Conservation (phyloP, 2,113 vertebrate species). For the Dromas ardeola region DNA sequence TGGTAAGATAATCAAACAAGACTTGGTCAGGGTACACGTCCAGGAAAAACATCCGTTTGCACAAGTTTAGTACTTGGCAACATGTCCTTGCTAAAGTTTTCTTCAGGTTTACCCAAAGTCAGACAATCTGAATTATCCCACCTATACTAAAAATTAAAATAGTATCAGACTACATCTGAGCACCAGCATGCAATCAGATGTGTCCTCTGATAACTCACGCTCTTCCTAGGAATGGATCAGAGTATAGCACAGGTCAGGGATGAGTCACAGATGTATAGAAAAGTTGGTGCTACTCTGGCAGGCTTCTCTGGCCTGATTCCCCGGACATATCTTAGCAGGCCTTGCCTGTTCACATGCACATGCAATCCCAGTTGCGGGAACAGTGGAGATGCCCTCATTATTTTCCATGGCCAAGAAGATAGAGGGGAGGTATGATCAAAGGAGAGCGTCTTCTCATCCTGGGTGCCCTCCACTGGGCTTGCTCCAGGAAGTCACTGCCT, state of each 20-base stretch:
- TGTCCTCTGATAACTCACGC: not conserved
- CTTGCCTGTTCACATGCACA: not conserved
- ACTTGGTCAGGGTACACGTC: not conserved
- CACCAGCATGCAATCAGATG: not conserved
- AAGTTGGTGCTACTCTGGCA: not conserved
- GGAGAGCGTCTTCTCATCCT: not conserved
- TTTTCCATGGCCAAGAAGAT: not conserved
- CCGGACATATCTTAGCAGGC: not conserved
- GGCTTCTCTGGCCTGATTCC: not conserved
- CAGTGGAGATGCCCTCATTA: not conserved
- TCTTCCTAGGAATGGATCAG: not conserved
- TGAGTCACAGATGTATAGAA: not conserved
- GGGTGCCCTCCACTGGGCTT: not conserved
- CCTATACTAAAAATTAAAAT: not conserved
- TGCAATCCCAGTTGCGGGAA: not conserved
- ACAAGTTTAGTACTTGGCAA: not conserved
- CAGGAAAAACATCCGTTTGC: not conserved
- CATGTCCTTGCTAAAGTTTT: not conserved
- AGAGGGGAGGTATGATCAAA: not conserved
- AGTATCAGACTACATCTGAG: not conserved
- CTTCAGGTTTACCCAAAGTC: not conserved
- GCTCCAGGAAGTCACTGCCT: not conserved
- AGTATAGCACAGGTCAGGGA: not conserved
- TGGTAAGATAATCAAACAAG: not conserved
- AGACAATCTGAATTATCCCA: not conserved